Percentiles rank a stretch among this genome's conserved stretches.
phyloP scores from a whole-genome alignment of 2,888 invertebrate species.

The Cheilosia vulpina region DNA sequence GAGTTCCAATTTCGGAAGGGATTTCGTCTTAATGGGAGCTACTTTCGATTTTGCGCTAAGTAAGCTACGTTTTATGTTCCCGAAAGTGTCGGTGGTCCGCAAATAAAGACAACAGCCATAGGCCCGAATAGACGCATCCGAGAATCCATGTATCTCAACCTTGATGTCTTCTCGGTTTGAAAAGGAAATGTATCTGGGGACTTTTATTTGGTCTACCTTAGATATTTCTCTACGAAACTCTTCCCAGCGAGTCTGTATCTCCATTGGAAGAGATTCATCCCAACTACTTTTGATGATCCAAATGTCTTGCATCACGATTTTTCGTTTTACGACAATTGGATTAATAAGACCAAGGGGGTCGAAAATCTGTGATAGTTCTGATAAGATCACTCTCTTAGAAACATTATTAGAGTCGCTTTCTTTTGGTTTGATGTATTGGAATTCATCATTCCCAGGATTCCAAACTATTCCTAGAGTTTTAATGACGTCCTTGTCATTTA shows the following conservation, averaged over 20 bases:
- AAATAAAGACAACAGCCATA: conserved; percentile 35
- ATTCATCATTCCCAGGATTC: conserved; percentile 35
- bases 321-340: conserved; percentile 54
- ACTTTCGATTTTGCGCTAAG: conserved; percentile 51
- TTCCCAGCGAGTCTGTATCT: conserved; percentile 25
- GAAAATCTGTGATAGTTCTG: conserved; percentile 46
- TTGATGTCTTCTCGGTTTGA: not conserved
- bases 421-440: conserved; percentile 7
- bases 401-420: not conserved
- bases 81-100: not conserved
- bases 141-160: conserved; percentile 50
- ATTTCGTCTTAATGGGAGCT: conserved; percentile 53
- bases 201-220: conserved; percentile 16
- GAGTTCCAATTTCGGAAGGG: conserved; percentile 78
- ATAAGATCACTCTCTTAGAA: conserved; percentile 49
- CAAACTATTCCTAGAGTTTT: conserved; percentile 56
- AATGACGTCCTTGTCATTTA: conserved; percentile 25
- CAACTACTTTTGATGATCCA: conserved; percentile 50
- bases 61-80: not conserved
- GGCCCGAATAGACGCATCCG: conserved; percentile 46
- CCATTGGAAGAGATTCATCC: conserved; percentile 54
- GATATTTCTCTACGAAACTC: conserved; percentile 12
- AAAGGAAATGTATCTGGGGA: conserved; percentile 45
- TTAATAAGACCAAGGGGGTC: conserved; percentile 67
- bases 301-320: conserved; percentile 64